Percentiles rank a stretch among this genome's conserved stretches.
Conservation (phyloP, 30 jellyfish, hydroid and myxozoan genomes). For the Cassiopea andromeda region DNA sequence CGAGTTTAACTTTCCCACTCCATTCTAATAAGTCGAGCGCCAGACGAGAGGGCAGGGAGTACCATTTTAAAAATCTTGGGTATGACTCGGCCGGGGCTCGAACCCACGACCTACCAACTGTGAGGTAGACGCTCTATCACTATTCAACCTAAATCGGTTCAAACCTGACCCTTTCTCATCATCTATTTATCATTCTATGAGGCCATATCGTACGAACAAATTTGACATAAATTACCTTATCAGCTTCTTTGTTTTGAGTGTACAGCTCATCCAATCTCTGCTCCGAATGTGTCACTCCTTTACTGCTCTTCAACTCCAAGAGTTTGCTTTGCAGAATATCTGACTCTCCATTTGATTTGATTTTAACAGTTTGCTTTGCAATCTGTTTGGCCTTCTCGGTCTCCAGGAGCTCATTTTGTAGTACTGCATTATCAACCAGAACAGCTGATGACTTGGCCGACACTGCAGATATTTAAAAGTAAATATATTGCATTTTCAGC, state of each 20-base stretch:
- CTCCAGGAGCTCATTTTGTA: slow-evolving; percentile 53
- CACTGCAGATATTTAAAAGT: neutral
- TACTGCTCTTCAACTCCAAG: slow-evolving; percentile 41
- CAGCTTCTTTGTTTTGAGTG: neutral
- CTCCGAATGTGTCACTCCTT: slow-evolving; percentile 5
- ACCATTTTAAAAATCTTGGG: too few relatives aligned
- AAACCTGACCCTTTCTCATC: too few relatives aligned
- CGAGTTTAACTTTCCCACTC: too few relatives aligned
- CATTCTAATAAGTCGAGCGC: too few relatives aligned
- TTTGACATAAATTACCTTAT: neutral
- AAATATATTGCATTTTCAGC: neutral
- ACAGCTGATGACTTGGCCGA: slow-evolving; percentile 71
- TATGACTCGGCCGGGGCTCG: too few relatives aligned
- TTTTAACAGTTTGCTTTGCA: slow-evolving; percentile 85
- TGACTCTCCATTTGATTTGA: slow-evolving; percentile 68
- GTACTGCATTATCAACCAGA: slow-evolving; percentile 80
- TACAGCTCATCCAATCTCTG: neutral
- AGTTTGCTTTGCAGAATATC: slow-evolving; percentile 72
- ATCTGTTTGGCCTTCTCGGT: slow-evolving; percentile 51
- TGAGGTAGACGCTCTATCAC: too few relatives aligned
- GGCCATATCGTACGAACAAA: neutral
- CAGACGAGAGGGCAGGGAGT: too few relatives aligned
- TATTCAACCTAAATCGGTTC: too few relatives aligned
- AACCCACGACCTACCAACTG: too few relatives aligned
- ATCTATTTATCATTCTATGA: too few relatives aligned